phyloP scores from a whole-genome alignment of 2,113 vertebrate genomes.

The Sisor rabdophorus region DNA sequence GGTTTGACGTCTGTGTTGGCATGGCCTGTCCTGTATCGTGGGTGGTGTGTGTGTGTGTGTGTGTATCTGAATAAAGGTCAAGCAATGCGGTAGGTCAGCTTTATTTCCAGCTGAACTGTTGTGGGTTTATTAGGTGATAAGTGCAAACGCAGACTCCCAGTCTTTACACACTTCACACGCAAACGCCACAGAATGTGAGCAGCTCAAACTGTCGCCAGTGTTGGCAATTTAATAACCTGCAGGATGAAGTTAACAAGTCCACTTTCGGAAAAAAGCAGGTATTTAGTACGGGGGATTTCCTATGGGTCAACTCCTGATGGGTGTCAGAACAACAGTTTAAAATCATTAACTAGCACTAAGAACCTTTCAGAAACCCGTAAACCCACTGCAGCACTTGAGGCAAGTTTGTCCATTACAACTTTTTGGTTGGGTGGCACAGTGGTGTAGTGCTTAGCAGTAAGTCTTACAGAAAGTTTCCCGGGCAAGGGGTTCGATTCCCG shows the following conservation, averaged over 20 bases:
- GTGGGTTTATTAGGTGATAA: constrained; percentile 41
- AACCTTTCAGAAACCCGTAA: neutral
- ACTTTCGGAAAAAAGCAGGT: neutral
- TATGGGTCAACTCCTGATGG: neutral
- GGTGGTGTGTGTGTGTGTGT: constrained; percentile 16
- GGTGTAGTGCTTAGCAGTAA: too few relatives aligned
- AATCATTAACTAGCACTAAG: neutral
- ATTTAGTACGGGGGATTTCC: neutral
- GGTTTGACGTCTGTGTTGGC: constrained; percentile 35
- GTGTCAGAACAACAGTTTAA: neutral
- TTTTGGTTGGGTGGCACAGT: too few relatives aligned
- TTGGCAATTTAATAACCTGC: neutral
- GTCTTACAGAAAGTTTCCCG: too few relatives aligned
- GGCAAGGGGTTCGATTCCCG: too few relatives aligned
- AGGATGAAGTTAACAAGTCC: constrained; percentile 13
- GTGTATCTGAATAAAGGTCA: constrained; percentile 6
- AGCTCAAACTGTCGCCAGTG: constrained; percentile 11
- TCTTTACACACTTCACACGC: constrained; percentile 5
- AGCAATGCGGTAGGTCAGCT: constrained; percentile 55
- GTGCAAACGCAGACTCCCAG: constrained; percentile 28
- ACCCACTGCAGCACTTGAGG: neutral
- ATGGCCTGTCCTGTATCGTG: constrained; percentile 33
- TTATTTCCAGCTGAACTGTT: constrained; percentile 32
- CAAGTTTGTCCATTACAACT: neutral
- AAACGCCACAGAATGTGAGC: constrained; percentile 9